phyloP scores from a whole-genome alignment of 1,140 invertebrate species.

The Nymphalis io region DNA sequence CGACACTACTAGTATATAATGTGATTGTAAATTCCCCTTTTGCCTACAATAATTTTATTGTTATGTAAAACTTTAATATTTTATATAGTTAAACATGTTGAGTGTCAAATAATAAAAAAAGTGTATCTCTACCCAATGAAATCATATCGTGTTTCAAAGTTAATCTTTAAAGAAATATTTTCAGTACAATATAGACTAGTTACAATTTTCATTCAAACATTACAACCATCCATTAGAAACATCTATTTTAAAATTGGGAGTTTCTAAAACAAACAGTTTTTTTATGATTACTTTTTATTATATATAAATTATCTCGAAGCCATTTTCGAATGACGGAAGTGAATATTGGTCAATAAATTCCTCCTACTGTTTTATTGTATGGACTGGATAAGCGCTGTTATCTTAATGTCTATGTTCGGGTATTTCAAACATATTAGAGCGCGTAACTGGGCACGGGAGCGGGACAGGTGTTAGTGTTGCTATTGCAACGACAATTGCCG shows the following conservation, averaged over 20 bases:
- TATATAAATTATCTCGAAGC: conserved; percentile 4
- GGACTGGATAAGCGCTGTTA: conserved; percentile 18
- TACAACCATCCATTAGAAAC: neutral
- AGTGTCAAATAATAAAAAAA: no score
- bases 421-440: conserved; percentile 38
- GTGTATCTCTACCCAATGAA: no score
- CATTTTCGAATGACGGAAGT: conserved; percentile 18
- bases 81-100: no score
- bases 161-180: no score
- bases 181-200: no score
- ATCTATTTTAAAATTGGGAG: neutral
- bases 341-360: conserved; percentile 21
- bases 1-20: no score
- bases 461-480: conserved; percentile 23
- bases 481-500: no score
- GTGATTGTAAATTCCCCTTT: no score
- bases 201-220: no score
- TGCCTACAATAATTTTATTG: no score
- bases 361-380: conserved; percentile 33
- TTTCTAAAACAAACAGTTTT: neutral
- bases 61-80: no score
- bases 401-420: conserved; percentile 29
- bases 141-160: no score
- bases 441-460: conserved; percentile 42
- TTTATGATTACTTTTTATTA: neutral